A percentile compares a stretch with the other conserved stretches of the same genome.
Evolutionary conservation across 1,140 invertebrate genomes (phyloP).

Genomic region (Zelostemma sp.): DNA sequence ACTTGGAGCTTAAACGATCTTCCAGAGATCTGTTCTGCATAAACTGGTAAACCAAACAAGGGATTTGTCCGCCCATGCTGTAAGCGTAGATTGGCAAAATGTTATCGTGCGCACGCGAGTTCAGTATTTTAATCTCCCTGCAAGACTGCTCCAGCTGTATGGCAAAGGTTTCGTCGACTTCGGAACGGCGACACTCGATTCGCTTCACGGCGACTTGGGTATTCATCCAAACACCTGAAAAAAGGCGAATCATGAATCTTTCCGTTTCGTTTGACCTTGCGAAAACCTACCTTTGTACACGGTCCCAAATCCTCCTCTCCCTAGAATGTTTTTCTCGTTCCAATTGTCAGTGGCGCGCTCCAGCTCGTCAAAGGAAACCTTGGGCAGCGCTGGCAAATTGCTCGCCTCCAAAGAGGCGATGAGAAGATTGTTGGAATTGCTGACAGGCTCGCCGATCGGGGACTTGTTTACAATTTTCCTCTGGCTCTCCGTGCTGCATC

Average conservation of each 20-base stretch:
- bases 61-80: constrained; percentile 77
- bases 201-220: constrained; percentile 92
- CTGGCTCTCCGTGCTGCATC: constrained; percentile 26
- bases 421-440: constrained; percentile 61
- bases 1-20: too few relatives aligned
- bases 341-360: constrained; percentile 83
- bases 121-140: constrained; percentile 83
- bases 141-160: constrained; percentile 79
- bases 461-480: constrained; percentile 55
- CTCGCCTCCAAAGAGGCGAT: constrained; percentile 29
- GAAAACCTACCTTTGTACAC: constrained; percentile 82
- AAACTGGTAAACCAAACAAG: constrained; percentile 93
- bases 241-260: not conserved
- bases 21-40: constrained; percentile 95
- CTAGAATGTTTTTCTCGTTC: constrained; percentile 79
- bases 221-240: constrained; percentile 86
- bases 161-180: constrained; percentile 68
- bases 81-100: constrained; percentile 93
- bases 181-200: constrained; percentile 72
- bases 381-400: constrained; percentile 46
- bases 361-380: constrained; percentile 78
- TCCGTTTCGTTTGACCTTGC: not conserved
- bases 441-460: constrained; percentile 23
- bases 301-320: constrained; percentile 92
- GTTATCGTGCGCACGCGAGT: constrained; percentile 91